Base-by-base conservation (phyloP, 2,888 invertebrate species). In the Gasteruption jaculator region DNA sequence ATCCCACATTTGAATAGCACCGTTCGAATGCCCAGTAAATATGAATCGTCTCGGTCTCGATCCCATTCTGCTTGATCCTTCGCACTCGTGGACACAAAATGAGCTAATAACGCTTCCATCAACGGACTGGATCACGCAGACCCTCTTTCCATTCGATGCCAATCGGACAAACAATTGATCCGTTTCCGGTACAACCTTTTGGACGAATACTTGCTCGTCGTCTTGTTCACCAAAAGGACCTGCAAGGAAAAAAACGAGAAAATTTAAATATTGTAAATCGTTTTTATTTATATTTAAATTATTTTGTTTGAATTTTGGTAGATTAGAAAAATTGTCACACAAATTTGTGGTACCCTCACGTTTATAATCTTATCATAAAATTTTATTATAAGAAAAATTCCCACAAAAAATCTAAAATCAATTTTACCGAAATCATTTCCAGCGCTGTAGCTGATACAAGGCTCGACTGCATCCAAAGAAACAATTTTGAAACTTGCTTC, bases 151-250 rank as follows among this genome's bases (percentile, higher is more conserved):
- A 70, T 91, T 94, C 0, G 95, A 95, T 2, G 97, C 95, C 30
- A 95, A 75, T 39, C 97, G 78, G 8, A 97, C 92, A 68, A 92
- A 96, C 16, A 97, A 72, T 49, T 92, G 91, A 71, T 95, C 93
- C 1, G 95, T 93, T 65, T 96, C 95, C 1, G 96, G 96, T 10
- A 97, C 91, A 8, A 97, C 91, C 76, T 95, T 94, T 72, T 97
- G 97, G 33, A 99, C 87, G 66, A 99, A 96, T 46, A 99, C 89
- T 75, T 94, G 96, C 62, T 95, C 94, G 64, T 96, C 96, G 65
- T 97, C 94, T 70, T 94, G 93, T 66, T 97, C 97, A 1, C 97
- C 97, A 69, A 91, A 97, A 0, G 97, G 97, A 4, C 94, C 93
- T 76, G n/a, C n/a, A n/a, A n/a, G n/a, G n/a, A n/a, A n/a, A n/a